Percentiles rank a stretch among this genome's conserved stretches.
Evolutionary conservation across 1,140 invertebrate species (phyloP).

Genomic region (Ladona fulva): DNA sequence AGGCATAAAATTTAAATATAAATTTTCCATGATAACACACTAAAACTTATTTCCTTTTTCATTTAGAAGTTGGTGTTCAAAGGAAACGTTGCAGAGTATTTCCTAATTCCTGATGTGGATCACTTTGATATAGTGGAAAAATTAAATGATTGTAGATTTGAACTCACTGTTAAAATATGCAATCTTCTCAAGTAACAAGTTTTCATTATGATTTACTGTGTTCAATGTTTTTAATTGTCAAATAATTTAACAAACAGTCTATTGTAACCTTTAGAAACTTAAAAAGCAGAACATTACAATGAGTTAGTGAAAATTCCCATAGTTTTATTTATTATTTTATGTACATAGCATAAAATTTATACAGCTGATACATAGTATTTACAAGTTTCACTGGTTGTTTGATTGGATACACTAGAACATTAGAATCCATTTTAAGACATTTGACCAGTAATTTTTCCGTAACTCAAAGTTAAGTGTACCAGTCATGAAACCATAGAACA

Average conservation of each 20-base stretch:
- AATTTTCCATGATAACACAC: too few species aligned
- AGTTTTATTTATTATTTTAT: constrained; percentile 1
- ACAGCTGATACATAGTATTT: not conserved
- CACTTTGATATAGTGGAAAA: not conserved
- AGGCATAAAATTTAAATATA: too few species aligned
- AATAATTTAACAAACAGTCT: too few species aligned
- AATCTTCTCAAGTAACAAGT: too few species aligned
- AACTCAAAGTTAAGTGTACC: not conserved
- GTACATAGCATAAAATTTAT: not conserved
- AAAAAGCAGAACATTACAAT: too few species aligned
- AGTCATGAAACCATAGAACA: not conserved
- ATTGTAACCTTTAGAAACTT: too few species aligned
- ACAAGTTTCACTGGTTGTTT: not conserved
- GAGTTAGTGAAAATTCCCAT: not conserved
- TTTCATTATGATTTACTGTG: too few species aligned
- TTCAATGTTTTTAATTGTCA: too few species aligned
- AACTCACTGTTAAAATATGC: not conserved
- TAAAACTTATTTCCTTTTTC: too few species aligned
- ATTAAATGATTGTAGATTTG: not conserved
- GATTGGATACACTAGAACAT: not conserved
- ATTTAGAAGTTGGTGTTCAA: too few species aligned
- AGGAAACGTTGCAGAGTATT: not conserved
- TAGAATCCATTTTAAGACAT: not conserved
- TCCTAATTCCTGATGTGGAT: not conserved
- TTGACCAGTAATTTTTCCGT: not conserved